Evolutionary conservation across 2,888 invertebrate species (phyloP).

Genomic region (Tridacna gigas): DNA sequence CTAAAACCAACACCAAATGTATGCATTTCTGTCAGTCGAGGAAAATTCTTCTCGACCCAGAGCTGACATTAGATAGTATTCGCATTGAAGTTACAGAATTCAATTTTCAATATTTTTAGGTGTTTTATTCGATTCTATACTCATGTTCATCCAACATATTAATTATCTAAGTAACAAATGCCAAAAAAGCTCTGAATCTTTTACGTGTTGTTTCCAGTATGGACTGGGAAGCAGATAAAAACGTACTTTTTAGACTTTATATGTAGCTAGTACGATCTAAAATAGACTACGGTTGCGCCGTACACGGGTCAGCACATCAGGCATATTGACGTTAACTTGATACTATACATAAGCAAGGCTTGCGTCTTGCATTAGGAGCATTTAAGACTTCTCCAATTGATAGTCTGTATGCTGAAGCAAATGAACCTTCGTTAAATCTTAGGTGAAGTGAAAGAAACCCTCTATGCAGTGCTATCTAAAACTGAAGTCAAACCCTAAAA

Average conservation of each 20-base stretch:
- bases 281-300: conserved; percentile 52
- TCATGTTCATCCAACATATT: conserved; percentile 49
- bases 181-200: conserved; percentile 38
- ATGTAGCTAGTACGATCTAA: conserved; percentile 43
- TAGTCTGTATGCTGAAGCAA: conserved; percentile 46
- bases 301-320: conserved; percentile 52
- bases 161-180: conserved; percentile 40
- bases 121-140: conserved; percentile 52
- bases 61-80: neutral
- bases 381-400: conserved; percentile 44
- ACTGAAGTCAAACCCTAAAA: conserved; percentile 17
- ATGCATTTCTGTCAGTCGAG: no score
- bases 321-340: conserved; percentile 46
- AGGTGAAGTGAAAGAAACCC: conserved; percentile 6
- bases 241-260: conserved; percentile 36
- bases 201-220: conserved; percentile 44
- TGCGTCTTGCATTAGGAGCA: conserved; percentile 42
- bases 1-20: no score
- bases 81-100: conserved; percentile 4
- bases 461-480: conserved; percentile 18
- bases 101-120: conserved; percentile 47
- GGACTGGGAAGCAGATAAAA: conserved; percentile 47
- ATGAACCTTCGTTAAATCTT: conserved; percentile 31
- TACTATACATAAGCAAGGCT: conserved; percentile 53
- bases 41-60: conserved; percentile 47